Conservation (phyloP, 2,888 invertebrate species). For the Galeopsomyia nigrocyanea region DNA sequence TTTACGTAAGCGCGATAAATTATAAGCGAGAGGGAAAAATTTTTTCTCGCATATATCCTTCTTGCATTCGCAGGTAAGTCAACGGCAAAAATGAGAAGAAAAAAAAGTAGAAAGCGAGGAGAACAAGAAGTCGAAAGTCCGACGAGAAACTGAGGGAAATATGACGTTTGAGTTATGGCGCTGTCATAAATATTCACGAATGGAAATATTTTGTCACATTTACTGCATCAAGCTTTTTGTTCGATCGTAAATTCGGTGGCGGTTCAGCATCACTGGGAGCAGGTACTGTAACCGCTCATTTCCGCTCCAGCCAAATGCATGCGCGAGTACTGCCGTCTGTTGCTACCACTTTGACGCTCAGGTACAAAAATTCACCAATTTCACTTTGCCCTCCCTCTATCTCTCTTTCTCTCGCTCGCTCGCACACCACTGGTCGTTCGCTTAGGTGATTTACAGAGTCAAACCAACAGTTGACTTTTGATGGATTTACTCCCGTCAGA, state of each 20-base stretch:
- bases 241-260: conserved; percentile 65
- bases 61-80: too few relatives aligned
- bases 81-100: conserved; percentile 12
- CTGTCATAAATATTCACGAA: conserved; percentile 61
- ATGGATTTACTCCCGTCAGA: conserved; percentile 13
- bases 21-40: too few relatives aligned
- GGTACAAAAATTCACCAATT: not conserved
- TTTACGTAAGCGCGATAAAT: too few relatives aligned
- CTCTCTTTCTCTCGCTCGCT: too few relatives aligned
- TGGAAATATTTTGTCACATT: conserved; percentile 67
- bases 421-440: too few relatives aligned
- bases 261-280: conserved; percentile 36
- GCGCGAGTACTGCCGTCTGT: not conserved
- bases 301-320: not conserved
- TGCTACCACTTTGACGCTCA: too few relatives aligned
- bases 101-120: too few relatives aligned
- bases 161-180: conserved; percentile 27
- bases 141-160: not conserved
- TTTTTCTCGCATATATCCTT: too few relatives aligned
- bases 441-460: conserved; percentile 5
- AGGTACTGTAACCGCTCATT: conserved; percentile 6
- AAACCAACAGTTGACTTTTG: conserved; percentile 12
- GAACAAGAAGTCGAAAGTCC: too few relatives aligned
- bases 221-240: conserved; percentile 60
- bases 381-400: conserved; percentile 1